Conservation (phyloP, 1,140 invertebrate species). For the Heliconius congener region DNA sequence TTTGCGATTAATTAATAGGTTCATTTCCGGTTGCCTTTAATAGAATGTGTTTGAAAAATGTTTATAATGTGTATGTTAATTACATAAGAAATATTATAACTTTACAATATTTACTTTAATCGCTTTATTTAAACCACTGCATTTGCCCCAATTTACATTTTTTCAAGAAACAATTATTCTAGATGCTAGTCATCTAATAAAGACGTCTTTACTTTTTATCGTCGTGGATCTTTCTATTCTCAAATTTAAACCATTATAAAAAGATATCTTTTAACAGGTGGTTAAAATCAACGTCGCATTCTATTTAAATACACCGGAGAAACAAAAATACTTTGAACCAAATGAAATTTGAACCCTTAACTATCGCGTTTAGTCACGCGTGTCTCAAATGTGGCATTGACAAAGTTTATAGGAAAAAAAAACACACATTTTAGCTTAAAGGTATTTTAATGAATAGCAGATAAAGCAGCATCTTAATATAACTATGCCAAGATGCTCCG, state of each 20-base stretch:
- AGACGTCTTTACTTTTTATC: not conserved
- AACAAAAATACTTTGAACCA: not conserved
- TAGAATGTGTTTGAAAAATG: not conserved
- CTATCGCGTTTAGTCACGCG: not conserved
- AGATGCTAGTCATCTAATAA: too few relatives aligned
- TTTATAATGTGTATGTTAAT: not conserved
- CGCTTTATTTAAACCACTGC: too few relatives aligned
- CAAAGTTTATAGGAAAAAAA: not conserved
- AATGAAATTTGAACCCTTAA: not conserved
- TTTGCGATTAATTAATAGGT: not conserved
- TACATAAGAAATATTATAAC: not conserved
- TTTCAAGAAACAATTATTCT: too few relatives aligned
- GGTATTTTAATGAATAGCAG: too few relatives aligned
- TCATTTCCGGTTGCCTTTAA: constrained; percentile 2
- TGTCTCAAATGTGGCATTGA: not conserved
- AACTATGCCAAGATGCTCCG: too few relatives aligned
- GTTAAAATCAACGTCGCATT: not conserved
- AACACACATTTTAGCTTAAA: too few relatives aligned
- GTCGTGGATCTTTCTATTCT: not conserved
- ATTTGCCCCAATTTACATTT: not conserved
- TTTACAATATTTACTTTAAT: too few relatives aligned
- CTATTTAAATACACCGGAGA: not conserved
- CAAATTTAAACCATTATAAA: constrained; percentile 3
- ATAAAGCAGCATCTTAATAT: too few relatives aligned
- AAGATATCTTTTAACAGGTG: not conserved